Base-by-base conservation (phyloP, 1,140 invertebrate species). In the Heliothis subflexa region DNA sequence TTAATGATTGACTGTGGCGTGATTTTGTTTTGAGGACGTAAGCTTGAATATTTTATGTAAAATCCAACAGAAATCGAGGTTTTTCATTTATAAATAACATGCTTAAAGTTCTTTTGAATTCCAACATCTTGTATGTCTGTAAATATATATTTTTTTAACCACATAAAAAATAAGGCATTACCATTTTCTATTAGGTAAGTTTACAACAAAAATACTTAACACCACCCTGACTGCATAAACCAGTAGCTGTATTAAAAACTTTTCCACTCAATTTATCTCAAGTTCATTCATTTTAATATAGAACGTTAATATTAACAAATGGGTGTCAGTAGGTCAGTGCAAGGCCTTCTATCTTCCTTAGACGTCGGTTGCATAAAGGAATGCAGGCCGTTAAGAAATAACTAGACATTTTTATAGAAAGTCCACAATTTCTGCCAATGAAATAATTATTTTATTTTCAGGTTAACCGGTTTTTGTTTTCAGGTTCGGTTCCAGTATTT, bases 291-390 rank as follows among this genome's bases (percentile, higher is more conserved):
- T 16, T 25, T 33, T 71, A 28, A 71, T 71, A 54, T 7, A 68
- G 16, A 64, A 45, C 47, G 47, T 68, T 68, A 25, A 49, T 25
- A 68, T 68, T 14, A 50, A 68, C 9, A 55, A 40, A 25, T 10
- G 12, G 50, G 25, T 55, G 68, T 54, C 68, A 71, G 49, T 71
- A 40, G 68, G 50, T 54, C 68, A 54, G 50, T 50, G 13, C 3
- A 71, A 11, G 16, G 1, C 50, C 10, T 50, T 71, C 54, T 71
- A 54, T 71, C 68, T 68, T 50, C 64, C 12, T 52, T 14, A 10
- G 11, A 52, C 49, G 47, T 68, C 68, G 50, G 50, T 4, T 40
- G 68, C 68, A 71, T 71, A 71, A 71, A 71, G 68, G 50, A 71
- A 71, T 54, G 14, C 25, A 71, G 50, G 50, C 25, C 68, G n/a